phyloP scores from a whole-genome alignment of 1,140 invertebrate species.

The Adelges cooleyi region DNA sequence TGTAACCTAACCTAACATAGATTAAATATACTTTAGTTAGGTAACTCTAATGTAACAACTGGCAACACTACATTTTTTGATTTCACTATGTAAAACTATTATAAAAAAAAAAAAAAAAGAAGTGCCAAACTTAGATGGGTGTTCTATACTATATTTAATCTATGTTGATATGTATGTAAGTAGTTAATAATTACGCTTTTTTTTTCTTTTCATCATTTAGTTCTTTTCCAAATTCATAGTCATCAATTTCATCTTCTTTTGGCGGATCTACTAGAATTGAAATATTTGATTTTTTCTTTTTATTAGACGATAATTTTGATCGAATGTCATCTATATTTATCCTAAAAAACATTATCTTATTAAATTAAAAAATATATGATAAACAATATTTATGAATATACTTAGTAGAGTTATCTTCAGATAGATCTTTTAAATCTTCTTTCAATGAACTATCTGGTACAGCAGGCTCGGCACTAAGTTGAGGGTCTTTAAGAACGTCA shows the following conservation, averaged over 20 bases:
- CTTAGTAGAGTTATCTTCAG: neutral
- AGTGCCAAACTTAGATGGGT: no score
- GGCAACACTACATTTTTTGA: no score
- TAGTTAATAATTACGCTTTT: slow-evolving; percentile 45
- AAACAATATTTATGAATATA: no score
- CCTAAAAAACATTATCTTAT: slow-evolving; percentile 33
- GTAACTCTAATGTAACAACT: no score
- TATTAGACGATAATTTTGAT: slow-evolving; percentile 39
- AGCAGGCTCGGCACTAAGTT: slow-evolving; percentile 60
- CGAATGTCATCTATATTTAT: slow-evolving; percentile 42
- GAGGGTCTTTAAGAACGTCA: slow-evolving; percentile 82
- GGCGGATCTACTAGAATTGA: slow-evolving; percentile 36
- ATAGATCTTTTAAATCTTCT: slow-evolving; percentile 6
- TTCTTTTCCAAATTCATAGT: slow-evolving; percentile 58
- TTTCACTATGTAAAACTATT: no score
- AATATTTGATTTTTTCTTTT: slow-evolving; percentile 36
- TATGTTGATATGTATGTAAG: no score
- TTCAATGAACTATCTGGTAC: slow-evolving; percentile 37
- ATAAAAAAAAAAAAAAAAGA: no score
- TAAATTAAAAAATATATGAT: neutral
- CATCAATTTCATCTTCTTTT: slow-evolving; percentile 39
- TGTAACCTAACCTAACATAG: no score
- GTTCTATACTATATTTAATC: no score
- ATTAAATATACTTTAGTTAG: no score
- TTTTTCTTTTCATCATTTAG: slow-evolving; percentile 50